These are phyloP conservation scores for Papilio protenor DNA, from an alignment of 2,888 invertebrate species.

Conservation along the genomic window DNA sequence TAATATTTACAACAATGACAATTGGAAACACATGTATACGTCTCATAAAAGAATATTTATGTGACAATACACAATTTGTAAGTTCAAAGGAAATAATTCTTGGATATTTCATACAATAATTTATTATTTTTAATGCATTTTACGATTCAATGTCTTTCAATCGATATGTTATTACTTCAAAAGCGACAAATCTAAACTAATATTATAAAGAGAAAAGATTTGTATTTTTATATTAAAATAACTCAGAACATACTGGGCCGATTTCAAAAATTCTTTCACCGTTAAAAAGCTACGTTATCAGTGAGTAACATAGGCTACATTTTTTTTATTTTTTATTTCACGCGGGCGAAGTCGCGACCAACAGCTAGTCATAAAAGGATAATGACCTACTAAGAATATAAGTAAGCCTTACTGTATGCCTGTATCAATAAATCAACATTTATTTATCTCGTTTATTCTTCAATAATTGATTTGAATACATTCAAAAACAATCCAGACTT, in stretches of 20 bases:
- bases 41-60: slow-evolving; percentile 25
- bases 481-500: not conserved
- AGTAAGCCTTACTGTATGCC: too few species aligned
- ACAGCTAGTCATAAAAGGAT: too few species aligned
- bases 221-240: too few species aligned
- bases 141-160: not conserved
- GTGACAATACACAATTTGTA: slow-evolving; percentile 22
- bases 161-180: not conserved
- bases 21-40: slow-evolving; percentile 15
- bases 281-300: too few species aligned
- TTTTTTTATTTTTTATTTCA: too few species aligned
- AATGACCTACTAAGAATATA: too few species aligned
- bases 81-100: slow-evolving; percentile 7
- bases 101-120: not conserved
- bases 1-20: slow-evolving; percentile 18
- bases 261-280: too few species aligned
- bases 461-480: not conserved
- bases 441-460: not conserved
- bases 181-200: too few species aligned
- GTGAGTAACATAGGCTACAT: too few species aligned
- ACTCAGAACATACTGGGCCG: too few species aligned
- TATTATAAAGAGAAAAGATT: too few species aligned
- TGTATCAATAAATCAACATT: not conserved
- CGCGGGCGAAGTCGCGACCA: too few species aligned
- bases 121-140: slow-evolving; percentile 5